Evolutionary conservation across 2,113 vertebrate genomes (phyloP), one percentile per base, ranked within the genome.

Genomic region (Fregetta grallaria): DNA sequence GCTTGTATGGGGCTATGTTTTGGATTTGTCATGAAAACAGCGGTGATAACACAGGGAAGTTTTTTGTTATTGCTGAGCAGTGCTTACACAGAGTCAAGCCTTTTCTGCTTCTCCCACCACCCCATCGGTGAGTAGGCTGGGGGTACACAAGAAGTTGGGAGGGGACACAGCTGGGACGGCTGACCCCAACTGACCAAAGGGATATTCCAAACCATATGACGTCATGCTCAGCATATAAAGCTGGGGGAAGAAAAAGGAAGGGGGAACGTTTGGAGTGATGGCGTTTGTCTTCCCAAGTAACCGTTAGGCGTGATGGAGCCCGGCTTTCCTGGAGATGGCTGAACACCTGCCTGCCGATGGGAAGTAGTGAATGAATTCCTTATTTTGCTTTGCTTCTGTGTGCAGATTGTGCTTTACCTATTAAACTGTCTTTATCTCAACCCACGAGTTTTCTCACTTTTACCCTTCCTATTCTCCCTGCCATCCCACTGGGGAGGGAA

Each of bases 211-310:
- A 36, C 10, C 7, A 3, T 36, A 36, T 36, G n/a, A 11, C 4
- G 2, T 61, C n/a, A 7, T 36, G 22, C 56, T 14, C 13, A 58
- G 32, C 12, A 58, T 45, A 22, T 34, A n/a, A 7, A 65, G 44
- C 9, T 55, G 26, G 18, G 30, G 25, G 23, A 36, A 61, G n/a
- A 26, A 63, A 16, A 26, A 63, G 19, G 17, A 71, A 63, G 6
- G 4, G 34, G 27, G 5, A 1, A 15, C 2, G 3, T 52, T 61
- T 0, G 3, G 27, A 50, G 18, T 36, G 4, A 16, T 5, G 23
- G 13, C 2, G 1, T 38, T 70, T 74, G 20, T 63, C 55, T 75
- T 70, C 36, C 30, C n/a, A 67, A 34, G n/a, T 78, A 15, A 26
- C 55, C 1, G 0, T 13, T 63, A 32, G 0, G 3, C 5, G 5